Base-by-base conservation (phyloP, 1,140 invertebrate species). In the Leptoteleia sp. region DNA sequence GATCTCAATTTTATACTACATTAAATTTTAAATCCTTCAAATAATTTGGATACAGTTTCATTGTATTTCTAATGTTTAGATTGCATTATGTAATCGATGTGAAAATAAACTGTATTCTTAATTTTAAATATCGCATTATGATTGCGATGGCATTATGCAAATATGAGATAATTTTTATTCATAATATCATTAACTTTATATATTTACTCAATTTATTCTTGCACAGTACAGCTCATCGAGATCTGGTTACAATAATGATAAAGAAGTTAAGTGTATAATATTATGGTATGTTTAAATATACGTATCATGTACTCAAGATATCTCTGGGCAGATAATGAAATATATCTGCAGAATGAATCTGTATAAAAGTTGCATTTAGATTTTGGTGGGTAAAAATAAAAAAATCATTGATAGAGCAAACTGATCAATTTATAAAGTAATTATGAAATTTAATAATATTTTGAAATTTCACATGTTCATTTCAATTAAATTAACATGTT, bases 231-330 rank as follows among this genome's bases (percentile, higher is more conserved):
- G 67, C 31, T 50, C 54, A 52, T 25, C 8, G 33, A 43, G 67
- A 54, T 71, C 67, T 71, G 67, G 67, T 62, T 71, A 52, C 37
- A 54, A 54, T 61, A 45, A 71, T 45, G 67, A 71, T 71, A 71
- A 71, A 47, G 38, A 52, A 59, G 22, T 29, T 22, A 40, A 43
- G 33, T 38, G 16, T 38, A 35, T n/a, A n/a, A n/a, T n/a, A 64
- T 31, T 45, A 64, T 50, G 6, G 35, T 43, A 25, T n/a, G 45
- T 71, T 61, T 71, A 61, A 61, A 71, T 71, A 71, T 61, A 57
- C 11, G 17, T 25, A 43, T 22, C 16, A 54, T 61, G 35, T n/a
- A 61, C 47, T 62, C 47, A 70, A 33, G 35, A 45, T 57, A 48
- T 55, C 11, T 55, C 55, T 48, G 27, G 9, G 13, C 4, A 57